Conservation (phyloP, 1,140 invertebrate genomes). For the Listronotus bonariensis region DNA sequence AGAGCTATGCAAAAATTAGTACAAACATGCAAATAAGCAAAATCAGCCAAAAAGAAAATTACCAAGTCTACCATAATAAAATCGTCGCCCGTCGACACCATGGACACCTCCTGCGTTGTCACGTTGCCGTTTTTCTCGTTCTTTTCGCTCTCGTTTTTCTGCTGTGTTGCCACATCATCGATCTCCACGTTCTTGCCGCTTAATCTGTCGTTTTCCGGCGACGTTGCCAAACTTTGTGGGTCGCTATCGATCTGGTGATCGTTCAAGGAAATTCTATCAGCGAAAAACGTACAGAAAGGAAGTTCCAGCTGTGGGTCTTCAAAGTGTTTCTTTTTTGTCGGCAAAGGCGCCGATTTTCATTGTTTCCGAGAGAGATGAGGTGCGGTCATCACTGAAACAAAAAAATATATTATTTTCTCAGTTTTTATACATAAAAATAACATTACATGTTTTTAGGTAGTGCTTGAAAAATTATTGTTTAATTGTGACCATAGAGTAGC, state of each 20-base stretch:
- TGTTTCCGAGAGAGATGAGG: constrained; percentile 65
- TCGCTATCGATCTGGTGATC: constrained; percentile 39
- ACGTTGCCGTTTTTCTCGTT: constrained; percentile 60
- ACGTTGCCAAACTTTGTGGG: constrained; percentile 32
- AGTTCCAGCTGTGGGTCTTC: constrained; percentile 66
- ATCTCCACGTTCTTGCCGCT: constrained; percentile 32
- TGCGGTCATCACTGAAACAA: constrained; percentile 61
- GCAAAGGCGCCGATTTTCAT: constrained; percentile 75
- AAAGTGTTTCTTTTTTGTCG: constrained; percentile 58
- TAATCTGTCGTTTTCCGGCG: constrained; percentile 27
- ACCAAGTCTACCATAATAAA: constrained; percentile 79
- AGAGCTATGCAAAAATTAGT: constrained; percentile 1
- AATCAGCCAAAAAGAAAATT: constrained; percentile 55
- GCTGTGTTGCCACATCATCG: constrained; percentile 15
- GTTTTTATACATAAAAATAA: too few species aligned
- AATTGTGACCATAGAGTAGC: too few species aligned
- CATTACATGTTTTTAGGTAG: too few species aligned
- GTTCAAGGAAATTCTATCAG: constrained; percentile 55
- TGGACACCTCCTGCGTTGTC: constrained; percentile 58
- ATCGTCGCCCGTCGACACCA: constrained; percentile 67
- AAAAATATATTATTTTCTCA: constrained; percentile 26
- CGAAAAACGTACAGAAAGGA: constrained; percentile 68
- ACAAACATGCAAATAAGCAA: constrained; percentile 26
- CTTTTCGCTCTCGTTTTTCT: constrained; percentile 40
- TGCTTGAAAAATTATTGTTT: too few species aligned